phyloP scores from a whole-genome alignment of 2,113 vertebrate genomes.

The Pristiophorus japonicus region DNA sequence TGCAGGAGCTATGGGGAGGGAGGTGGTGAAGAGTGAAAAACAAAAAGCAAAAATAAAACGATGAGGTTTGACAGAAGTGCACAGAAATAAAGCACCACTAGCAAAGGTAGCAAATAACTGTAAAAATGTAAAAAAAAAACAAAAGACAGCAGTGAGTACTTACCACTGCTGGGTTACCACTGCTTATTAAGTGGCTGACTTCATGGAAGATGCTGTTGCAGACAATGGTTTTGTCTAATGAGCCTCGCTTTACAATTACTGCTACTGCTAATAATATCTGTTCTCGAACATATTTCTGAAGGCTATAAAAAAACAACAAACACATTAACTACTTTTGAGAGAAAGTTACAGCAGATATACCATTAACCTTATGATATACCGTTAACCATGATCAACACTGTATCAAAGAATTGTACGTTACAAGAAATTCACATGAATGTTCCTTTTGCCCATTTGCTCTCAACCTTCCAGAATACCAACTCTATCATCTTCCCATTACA shows the following conservation, averaged over 20 bases:
- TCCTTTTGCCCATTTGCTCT: neutral
- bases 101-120: neutral
- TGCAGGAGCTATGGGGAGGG: neutral
- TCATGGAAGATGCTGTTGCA: constrained; percentile 96
- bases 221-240: constrained; percentile 91
- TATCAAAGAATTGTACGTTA: neutral
- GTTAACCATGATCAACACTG: neutral
- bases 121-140: neutral
- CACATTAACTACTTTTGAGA: neutral
- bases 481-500: too few relatives aligned
- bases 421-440: neutral
- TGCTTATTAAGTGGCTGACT: constrained; percentile 95
- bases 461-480: neutral
- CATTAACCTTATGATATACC: neutral
- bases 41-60: neutral
- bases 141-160: constrained; percentile 48
- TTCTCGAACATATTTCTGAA: constrained; percentile 96
- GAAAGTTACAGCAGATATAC: neutral
- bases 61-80: neutral
- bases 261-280: constrained; percentile 95
- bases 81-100: neutral
- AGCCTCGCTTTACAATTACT: constrained; percentile 93
- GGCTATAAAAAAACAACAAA: constrained; percentile 55
- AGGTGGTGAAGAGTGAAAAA: neutral
- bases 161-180: constrained; percentile 91